phyloP scores from a whole-genome alignment of 1,140 invertebrate genomes.

The Drosophila novamexicana region DNA sequence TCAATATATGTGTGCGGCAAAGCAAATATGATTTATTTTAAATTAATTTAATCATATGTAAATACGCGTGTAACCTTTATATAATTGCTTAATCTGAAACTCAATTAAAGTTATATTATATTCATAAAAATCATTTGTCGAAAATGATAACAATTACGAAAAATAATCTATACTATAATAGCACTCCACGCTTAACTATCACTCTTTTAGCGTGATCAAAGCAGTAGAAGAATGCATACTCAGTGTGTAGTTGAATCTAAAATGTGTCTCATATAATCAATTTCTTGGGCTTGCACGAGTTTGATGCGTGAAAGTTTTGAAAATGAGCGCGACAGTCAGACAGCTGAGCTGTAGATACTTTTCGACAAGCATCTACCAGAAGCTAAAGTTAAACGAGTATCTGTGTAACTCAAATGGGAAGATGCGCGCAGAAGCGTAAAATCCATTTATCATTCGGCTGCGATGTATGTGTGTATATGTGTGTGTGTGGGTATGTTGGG shows the following conservation, averaged over 20 bases:
- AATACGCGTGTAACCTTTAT: background rate
- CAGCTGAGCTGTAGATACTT: conserved; percentile 3
- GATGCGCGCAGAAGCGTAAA: conserved; percentile 29
- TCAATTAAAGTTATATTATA: conserved; percentile 11
- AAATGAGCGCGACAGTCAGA: background rate
- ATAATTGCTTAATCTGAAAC: background rate
- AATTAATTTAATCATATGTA: conserved; percentile 3
- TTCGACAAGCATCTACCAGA: conserved; percentile 12
- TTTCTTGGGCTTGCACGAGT: background rate
- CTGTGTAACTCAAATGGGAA: background rate
- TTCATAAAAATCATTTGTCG: conserved; percentile 1
- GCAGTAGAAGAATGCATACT: background rate
- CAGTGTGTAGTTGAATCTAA: background rate
- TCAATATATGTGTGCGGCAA: conserved; percentile 8
- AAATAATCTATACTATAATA: too few relatives aligned
- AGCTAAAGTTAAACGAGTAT: conserved; percentile 22
- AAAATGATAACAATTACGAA: background rate
- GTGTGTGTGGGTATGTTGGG: background rate
- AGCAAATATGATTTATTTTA: conserved; percentile 13
- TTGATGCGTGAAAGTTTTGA: conserved; percentile 6
- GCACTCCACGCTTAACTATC: too few relatives aligned
- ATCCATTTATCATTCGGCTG: conserved; percentile 43
- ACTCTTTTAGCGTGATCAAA: background rate
- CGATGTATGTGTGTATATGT: background rate
- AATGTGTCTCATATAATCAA: conserved; percentile 1